Base-by-base conservation (phyloP, 2,797 vertebrate species). In the Aeoliscus strigatus region DNA sequence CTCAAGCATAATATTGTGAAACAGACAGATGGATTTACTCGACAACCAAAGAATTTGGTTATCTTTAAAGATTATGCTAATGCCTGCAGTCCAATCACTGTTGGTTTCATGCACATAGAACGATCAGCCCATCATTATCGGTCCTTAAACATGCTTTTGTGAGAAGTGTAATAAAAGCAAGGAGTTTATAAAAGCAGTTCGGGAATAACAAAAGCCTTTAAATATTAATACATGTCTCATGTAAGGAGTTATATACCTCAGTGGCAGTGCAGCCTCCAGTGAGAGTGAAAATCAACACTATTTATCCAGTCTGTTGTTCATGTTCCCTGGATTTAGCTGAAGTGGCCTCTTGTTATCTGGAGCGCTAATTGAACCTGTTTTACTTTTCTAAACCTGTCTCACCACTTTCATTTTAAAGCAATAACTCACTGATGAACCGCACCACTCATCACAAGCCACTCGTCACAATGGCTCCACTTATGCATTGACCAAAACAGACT, bases 351-450 rank as follows among this genome's bases (percentile, higher is more conserved):
- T 79, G 75, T 82, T 73, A 80, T 85, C 51, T 87, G 60, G 74
- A 90, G 87, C 38, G 66, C 84, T 85, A 73, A 80, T 89, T 88
- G 87, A 89, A 86, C 86, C 68, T 68, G 66, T 84, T 85, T 81
- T 81, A 78, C 83, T 73, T 84, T 82, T 77, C 68, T 60, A 85
- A 84, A 84, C 75, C 77, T 59, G 81, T 75, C 80, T 83, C 74
- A 54, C 72, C 63, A 47, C 60, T 77, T 87, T 73, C 80, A 86
- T 88, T 87, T 84, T 81, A 88, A 86, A 85, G 86, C 85, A 88
- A 87, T 86, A 87, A 86, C 84, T 80, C 80, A 44, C 67, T 52
- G 80, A 80, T 80, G 84, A 80, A 72, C 81, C 70, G 56, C 68
- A 40, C 61, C 85, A 85, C 86, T 89, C 81, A 21, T 46, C 64